Evolutionary conservation across 92 coral and sea anemone genomes (phyloP), one percentile per base, ranked within the genome.

Genomic region (Heteractis magnifica): DNA sequence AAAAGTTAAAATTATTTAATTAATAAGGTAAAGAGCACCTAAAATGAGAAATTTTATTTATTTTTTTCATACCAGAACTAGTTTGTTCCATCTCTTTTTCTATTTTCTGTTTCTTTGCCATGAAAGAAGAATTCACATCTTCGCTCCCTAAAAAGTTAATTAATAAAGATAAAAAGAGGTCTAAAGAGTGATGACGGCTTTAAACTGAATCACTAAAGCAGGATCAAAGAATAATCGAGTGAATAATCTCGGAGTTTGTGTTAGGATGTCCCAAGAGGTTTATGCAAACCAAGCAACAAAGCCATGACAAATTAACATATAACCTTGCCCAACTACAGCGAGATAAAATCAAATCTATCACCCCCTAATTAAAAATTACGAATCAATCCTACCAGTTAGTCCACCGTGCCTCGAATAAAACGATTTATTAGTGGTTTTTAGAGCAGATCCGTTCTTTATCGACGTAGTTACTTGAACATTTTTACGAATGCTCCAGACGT

Each of bases 401-500:
- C 91, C 91, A 10, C 94, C 94, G 68, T 93, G 97, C 79, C 97
- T 84, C 16, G 97, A 93, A 87, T 93, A 93, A 87, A 90, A 91
- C 16, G 97, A 87, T 21, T 89, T 60, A 16, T 81, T 87, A 79
- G 59, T 93, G 18, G 89, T 87, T 77, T 87, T 91, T 51, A 92
- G 75, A 16, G 89, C 90, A 52, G 94, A 86, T 64, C 97, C 97
- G 76, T 93, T 93, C 82, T 91, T 93, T 56, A 84, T 84, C 58
- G 90, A 82, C 75, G 86, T 82, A 56, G 86, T 87, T 65, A 93
- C 97, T 76, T 91, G 97, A 34, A 93, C 97, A 79, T 93, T 93
- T 80, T 89, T 84, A 59, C 97, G 91, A 78, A 93, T 93, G 48
- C 94, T 91, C 97, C 97, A 93, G 8, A 93, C 97, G 68, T 89